These are phyloP conservation scores for Agriopis aurantiaria DNA, from an alignment of 2,888 invertebrate species.

Conservation along the genomic window DNA sequence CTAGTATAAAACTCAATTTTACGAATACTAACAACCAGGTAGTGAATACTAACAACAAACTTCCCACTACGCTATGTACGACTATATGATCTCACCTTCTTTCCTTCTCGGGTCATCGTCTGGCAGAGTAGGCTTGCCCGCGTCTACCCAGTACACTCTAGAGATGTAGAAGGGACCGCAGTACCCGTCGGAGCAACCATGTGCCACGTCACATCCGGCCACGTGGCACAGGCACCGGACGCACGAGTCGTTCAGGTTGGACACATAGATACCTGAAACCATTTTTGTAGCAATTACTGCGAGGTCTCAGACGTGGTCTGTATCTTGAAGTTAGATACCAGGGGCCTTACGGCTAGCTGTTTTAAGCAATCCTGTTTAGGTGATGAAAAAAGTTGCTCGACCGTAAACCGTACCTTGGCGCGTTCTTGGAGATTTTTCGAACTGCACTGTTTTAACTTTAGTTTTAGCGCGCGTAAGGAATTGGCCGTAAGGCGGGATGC, in stretches of 20 bases:
- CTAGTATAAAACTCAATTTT: no score
- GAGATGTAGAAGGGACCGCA: conserved; percentile 89
- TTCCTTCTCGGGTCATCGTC: conserved; percentile 85
- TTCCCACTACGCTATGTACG: no score
- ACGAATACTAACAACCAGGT: no score
- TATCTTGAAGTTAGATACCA: background rate
- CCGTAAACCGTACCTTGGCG: no score
- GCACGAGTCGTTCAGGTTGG: conserved; percentile 84
- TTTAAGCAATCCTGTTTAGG: no score
- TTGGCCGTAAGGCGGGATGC: no score
- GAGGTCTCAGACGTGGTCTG: background rate
- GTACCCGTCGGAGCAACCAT: conserved; percentile 85
- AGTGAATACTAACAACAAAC: no score
- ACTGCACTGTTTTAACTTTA: no score
- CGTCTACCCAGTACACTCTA: conserved; percentile 88
- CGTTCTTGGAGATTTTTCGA: no score
- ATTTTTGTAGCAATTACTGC: background rate
- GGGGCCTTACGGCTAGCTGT: no score
- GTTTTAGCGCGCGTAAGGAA: no score
- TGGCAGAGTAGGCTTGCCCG: conserved; percentile 85
- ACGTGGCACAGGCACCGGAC: conserved; percentile 87
- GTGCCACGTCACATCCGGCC: conserved; percentile 83
- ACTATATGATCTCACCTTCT: conserved; percentile 61
- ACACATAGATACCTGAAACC: conserved; percentile 68
- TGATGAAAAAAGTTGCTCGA: no score